Evolutionary conservation across 2,113 vertebrate species (phyloP).

Genomic region (Oncorhynchus clarkii): DNA sequence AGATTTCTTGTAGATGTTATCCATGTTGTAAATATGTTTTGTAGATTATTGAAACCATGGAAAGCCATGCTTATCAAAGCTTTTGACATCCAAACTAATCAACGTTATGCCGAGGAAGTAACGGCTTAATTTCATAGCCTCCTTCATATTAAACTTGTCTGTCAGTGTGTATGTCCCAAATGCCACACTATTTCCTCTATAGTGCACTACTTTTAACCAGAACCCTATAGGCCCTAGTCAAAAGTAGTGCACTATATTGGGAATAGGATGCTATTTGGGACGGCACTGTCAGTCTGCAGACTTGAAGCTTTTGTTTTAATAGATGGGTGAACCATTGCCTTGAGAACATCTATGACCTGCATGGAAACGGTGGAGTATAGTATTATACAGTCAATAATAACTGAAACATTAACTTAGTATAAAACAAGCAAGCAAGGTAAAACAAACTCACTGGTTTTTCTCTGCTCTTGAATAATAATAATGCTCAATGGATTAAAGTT

Average conservation of each 20-base stretch:
- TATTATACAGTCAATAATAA: slow-evolving; percentile 22
- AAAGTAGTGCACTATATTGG: too few species aligned
- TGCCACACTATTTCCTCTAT: too few species aligned
- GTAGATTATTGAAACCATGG: slow-evolving; percentile 97
- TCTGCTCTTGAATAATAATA: slow-evolving; percentile 21
- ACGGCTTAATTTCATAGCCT: slow-evolving; percentile 74
- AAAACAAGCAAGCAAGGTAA: neutral
- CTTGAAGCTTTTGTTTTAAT: slow-evolving; percentile 70
- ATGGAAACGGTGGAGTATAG: slow-evolving; percentile 43
- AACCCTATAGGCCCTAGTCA: too few species aligned
- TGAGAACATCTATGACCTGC: slow-evolving; percentile 49
- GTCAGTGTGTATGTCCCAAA: too few species aligned
- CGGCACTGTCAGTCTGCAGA: slow-evolving; percentile 81
- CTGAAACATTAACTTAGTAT: slow-evolving; percentile 16
- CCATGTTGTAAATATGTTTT: slow-evolving; percentile 99
- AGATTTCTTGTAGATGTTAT: slow-evolving; percentile 99
- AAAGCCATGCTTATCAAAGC: slow-evolving; percentile 98
- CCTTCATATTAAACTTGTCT: slow-evolving; percentile 75
- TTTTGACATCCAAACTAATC: slow-evolving; percentile 98
- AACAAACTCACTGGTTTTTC: neutral
- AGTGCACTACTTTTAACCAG: too few species aligned
- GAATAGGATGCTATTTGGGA: too few species aligned
- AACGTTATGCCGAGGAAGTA: slow-evolving; percentile 82
- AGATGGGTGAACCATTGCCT: slow-evolving; percentile 58
- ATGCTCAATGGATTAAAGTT: neutral